Base-by-base conservation (phyloP, 2,113 vertebrate genomes). In the Artemisiospiza belli region DNA sequence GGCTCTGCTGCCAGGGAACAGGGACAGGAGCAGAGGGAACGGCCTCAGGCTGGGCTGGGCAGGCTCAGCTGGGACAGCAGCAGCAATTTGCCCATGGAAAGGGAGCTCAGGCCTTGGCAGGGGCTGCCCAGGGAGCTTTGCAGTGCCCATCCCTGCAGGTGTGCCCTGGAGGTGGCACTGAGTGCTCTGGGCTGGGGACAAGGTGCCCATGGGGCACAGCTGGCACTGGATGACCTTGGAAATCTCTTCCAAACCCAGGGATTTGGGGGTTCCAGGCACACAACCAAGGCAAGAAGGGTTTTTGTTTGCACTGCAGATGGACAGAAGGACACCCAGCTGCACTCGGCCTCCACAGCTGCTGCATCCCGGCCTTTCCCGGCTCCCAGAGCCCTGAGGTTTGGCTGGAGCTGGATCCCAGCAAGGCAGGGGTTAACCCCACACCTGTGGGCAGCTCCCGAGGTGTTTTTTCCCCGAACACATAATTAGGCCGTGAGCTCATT, bases 401-500 rank as follows among this genome's bases (percentile, higher is more conserved):
- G 7, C 41, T 68, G 39, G 58, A 68, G 57, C 72, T 43, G 63
- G 24, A 47, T 72, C 75, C 47, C 89, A 67, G 90, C 31, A 5
- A 14, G 44, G 47, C 59, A 93, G 6, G 93, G 79, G 91, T 95
- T 92, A 94, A 94, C 44, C 52, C 41, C 52, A 90, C 91, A 96
- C 95, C 86, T 91, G 84, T 55, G 80, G 77, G 67, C 64, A 49
- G 69, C 52, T 94, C 67, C 77, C 33, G 74, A 95, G 63, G 85
- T 82, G 51, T 41, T 69, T 93, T 91, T 83, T 88, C 59, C 90
- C 93, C 57, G 83, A 82, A 46, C 52, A 47, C 58, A 86, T 87
- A 86, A 90, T 89, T 78, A 31, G 39, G 82, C 91, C 31, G 67
- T 92, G 91, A 97, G 96, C 88, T 95, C 88, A 88, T 92, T 90